Evolutionary conservation across 2,797 vertebrate genomes (phyloP).

Genomic region (Spinus pinus): DNA sequence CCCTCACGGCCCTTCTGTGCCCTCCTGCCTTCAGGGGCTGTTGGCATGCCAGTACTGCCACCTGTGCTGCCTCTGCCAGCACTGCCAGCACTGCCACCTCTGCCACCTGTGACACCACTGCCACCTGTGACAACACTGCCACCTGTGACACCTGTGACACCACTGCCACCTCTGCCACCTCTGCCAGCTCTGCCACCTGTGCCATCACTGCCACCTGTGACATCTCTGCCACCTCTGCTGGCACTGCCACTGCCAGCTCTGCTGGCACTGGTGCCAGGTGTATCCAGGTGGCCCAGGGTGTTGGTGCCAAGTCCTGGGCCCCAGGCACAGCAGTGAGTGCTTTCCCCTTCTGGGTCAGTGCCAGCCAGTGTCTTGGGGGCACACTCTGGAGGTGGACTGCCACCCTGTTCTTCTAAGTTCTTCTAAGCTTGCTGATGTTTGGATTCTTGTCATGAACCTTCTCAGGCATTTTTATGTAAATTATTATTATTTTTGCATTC

Average conservation of each 20-base stretch:
- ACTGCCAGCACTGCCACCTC: fast-evolving
- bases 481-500: too few relatives aligned
- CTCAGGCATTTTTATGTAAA: too few relatives aligned
- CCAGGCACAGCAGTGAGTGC: neutral
- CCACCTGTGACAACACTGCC: neutral
- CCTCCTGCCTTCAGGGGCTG: too few relatives aligned
- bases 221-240: too few relatives aligned
- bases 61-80: too few relatives aligned
- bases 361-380: fast-evolving
- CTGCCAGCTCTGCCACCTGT: neutral
- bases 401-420: too few relatives aligned
- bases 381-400: fast-evolving
- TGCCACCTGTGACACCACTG: fast-evolving
- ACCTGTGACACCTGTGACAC: too few relatives aligned
- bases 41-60: fast-evolving
- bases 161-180: neutral
- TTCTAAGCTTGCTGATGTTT: too few relatives aligned
- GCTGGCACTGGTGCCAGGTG: neutral
- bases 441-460: too few relatives aligned
- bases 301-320: neutral
- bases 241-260: too few relatives aligned
- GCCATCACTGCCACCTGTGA: too few relatives aligned
- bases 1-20: too few relatives aligned
- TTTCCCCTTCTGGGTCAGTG: neutral
- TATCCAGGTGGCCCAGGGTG: neutral